Evolutionary conservation across 2,888 invertebrate species (phyloP), one percentile per base, ranked within the genome.

Genomic region (Alsophila aescularia): DNA sequence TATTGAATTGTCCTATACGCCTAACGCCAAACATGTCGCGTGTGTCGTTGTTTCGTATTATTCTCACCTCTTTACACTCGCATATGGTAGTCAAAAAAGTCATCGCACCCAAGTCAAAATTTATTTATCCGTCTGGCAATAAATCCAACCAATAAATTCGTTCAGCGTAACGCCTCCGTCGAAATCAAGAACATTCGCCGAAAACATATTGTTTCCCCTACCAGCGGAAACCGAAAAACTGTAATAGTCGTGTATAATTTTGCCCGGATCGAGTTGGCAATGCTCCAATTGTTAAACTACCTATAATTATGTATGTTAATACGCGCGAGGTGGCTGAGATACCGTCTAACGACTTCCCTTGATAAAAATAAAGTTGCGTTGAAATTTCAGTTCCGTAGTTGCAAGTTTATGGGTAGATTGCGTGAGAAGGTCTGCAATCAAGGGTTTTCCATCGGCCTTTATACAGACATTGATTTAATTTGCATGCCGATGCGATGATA

Each of bases 231-330:
- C 80, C 81, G 75, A 80, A 86, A 83, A 85, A 85, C 79, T 81
- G 80, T 85, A 83, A 85, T 81, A 81, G 80, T 79, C 72, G 77
- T 62, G 58, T 79, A 83, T 83, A 83, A 82, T 79, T 80, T 79
- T 77, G 82, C 80, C 78, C 66, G 77, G 75, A 81, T 83, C 79
- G 79, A 79, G 82, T 80, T 88, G 88, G 88, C 88, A 74, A 73
- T 68, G 77, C 72, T 86, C 88, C 88, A 87, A 83, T 85, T 83
- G 87, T 83, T 83, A 83, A 85, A 85, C 85, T 85, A 83, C 87
- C 90, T 87, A 87, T 87, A 90, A 90, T 90, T 90, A 90, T 89
- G 87, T 88, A 90, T 90, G 90, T 86, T 90, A 90, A 90, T 90
- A 88, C 75, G 83, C 79, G 83, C 86, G 83, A 87, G 87, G 86